phyloP scores from a whole-genome alignment of 2,888 invertebrate genomes.

The Drosophila austrosaltans region DNA sequence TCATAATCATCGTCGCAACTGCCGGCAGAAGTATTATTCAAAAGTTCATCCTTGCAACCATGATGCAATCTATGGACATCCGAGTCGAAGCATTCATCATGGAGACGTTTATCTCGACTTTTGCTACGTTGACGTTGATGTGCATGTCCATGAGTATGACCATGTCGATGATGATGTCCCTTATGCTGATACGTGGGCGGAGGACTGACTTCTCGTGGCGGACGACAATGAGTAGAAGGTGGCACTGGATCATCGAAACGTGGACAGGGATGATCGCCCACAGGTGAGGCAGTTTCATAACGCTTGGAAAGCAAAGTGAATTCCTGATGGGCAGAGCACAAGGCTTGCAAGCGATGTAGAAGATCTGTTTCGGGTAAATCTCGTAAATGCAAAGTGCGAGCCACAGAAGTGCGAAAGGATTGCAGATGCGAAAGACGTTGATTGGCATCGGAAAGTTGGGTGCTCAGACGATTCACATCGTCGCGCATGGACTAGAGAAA shows the following conservation, averaged over 20 bases:
- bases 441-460: slow-evolving; percentile 89
- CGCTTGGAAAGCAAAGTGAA: slow-evolving; percentile 92
- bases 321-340: slow-evolving; percentile 94
- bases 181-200: slow-evolving; percentile 44
- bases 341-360: slow-evolving; percentile 90
- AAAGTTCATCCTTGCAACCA: slow-evolving; percentile 69
- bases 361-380: slow-evolving; percentile 91
- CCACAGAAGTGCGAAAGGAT: slow-evolving; percentile 90
- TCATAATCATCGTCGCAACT: slow-evolving; percentile 81
- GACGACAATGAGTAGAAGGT: slow-evolving; percentile 80
- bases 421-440: slow-evolving; percentile 91
- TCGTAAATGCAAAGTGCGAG: slow-evolving; percentile 89
- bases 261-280: slow-evolving; percentile 82
- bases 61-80: slow-evolving; percentile 72
- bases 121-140: slow-evolving; percentile 69
- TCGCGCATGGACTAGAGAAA: slow-evolving; percentile 87
- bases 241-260: slow-evolving; percentile 81
- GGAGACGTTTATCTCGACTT: slow-evolving; percentile 73
- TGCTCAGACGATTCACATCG: slow-evolving; percentile 90
- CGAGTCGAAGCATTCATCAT: slow-evolving; percentile 69
- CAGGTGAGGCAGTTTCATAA: slow-evolving; percentile 85
- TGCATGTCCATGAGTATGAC: slow-evolving; percentile 21
- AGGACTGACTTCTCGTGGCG: slow-evolving; percentile 73
- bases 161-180: slow-evolving; percentile 42
- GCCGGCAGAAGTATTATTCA: slow-evolving; percentile 57